A percentile compares a stretch with the other conserved stretches of the same genome.
These are phyloP conservation scores for Drosophila gunungcola DNA, from an alignment of 1,140 invertebrate genomes.

Conservation along the genomic window DNA sequence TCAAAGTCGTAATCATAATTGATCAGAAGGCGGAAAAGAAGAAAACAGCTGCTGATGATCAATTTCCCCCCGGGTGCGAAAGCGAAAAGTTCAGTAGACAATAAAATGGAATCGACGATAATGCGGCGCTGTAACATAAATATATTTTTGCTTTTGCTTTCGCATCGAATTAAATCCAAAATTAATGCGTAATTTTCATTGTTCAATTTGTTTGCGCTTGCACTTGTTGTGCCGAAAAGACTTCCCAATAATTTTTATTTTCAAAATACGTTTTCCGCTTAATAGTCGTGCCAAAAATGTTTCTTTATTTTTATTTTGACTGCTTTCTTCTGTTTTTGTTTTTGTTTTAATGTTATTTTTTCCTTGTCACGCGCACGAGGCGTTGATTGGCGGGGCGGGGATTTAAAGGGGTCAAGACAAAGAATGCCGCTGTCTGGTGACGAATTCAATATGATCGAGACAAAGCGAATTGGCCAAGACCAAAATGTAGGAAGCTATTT, in stretches of 20 bases:
- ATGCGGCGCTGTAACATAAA: constrained; percentile 30
- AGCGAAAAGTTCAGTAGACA: constrained; percentile 73
- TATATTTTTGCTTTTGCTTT: constrained; percentile 28
- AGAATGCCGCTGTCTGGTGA: constrained; percentile 42
- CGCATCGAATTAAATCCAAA: constrained; percentile 23
- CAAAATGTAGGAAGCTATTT: constrained; percentile 24
- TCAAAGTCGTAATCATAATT: constrained; percentile 39
- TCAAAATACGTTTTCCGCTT: constrained; percentile 48
- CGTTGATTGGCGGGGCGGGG: constrained; percentile 17
- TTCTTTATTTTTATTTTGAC: constrained; percentile 28
- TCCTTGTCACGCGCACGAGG: constrained; percentile 69
- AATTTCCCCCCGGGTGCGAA: constrained; percentile 40
- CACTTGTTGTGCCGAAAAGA: constrained; percentile 24
- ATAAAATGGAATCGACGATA: constrained; percentile 29
- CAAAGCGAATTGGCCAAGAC: constrained; percentile 16
- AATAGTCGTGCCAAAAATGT: constrained; percentile 60
- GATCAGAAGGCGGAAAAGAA: constrained; percentile 52
- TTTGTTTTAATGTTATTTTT: constrained; percentile 22
- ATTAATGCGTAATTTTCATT: constrained; percentile 62
- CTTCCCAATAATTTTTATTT: constrained; percentile 22
- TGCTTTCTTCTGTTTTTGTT: constrained; percentile 20
- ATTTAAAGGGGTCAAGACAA: constrained; percentile 41
- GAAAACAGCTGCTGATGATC: constrained; percentile 43
- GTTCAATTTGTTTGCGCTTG: constrained; percentile 31
- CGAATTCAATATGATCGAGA: constrained; percentile 22